phyloP scores from a whole-genome alignment of 64 coral and sea anemone species.

The Hydrozoanthus tunicans region DNA sequence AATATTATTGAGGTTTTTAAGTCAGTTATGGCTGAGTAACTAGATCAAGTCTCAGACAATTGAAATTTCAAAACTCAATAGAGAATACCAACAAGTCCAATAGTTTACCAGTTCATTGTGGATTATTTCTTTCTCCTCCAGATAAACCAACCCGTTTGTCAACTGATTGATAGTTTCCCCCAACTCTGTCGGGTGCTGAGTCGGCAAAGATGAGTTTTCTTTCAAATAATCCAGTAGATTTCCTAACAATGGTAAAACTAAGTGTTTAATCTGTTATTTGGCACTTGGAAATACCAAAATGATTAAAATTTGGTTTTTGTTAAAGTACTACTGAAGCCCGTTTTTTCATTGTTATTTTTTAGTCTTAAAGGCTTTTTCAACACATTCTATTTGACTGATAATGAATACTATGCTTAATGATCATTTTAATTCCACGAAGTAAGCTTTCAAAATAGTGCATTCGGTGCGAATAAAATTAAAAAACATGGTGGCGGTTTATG shows the following conservation, averaged over 20 bases:
- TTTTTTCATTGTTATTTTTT: too few species aligned
- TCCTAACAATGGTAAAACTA: background rate
- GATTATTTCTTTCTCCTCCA: constrained; percentile 58
- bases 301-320: background rate
- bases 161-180: constrained; percentile 67
- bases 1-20: too few species aligned
- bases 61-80: background rate
- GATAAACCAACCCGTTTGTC: constrained; percentile 74
- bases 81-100: background rate
- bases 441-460: too few species aligned
- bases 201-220: constrained; percentile 55
- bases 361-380: too few species aligned
- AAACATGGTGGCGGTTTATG: too few species aligned
- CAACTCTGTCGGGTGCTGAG: constrained; percentile 63
- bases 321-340: too few species aligned
- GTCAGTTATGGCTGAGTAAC: too few species aligned
- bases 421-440: too few species aligned
- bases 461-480: too few species aligned
- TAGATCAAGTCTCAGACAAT: background rate
- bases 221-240: constrained; percentile 65
- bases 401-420: too few species aligned
- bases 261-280: background rate
- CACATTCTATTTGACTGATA: too few species aligned
- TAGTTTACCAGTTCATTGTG: constrained; percentile 80
- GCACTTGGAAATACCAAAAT: too few species aligned